Evolutionary conservation across 1,140 invertebrate genomes (phyloP).

Genomic region (Drosophila asahinai): DNA sequence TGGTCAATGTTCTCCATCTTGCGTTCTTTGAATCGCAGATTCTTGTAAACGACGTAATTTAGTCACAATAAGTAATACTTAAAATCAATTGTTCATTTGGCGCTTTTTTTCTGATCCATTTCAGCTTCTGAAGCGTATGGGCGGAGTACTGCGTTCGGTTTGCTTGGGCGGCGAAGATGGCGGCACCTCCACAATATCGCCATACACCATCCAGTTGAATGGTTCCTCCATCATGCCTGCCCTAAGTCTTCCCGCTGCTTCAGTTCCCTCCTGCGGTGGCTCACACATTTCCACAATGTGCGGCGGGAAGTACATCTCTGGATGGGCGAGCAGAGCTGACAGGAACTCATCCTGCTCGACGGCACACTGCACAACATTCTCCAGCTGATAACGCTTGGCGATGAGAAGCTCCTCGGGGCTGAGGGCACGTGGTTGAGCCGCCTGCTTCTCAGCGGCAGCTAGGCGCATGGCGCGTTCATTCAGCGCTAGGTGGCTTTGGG

Average conservation of each 20-base stretch:
- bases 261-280: neutral
- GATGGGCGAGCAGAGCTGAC: constrained; percentile 32
- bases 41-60: too few species aligned
- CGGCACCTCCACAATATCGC: constrained; percentile 27
- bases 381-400: constrained; percentile 36
- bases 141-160: constrained; percentile 3
- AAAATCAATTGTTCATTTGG: too few species aligned
- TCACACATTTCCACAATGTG: constrained; percentile 50
- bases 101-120: too few species aligned
- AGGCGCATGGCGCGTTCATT: constrained; percentile 22
- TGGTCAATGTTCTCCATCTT: too few species aligned
- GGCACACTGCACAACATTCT: constrained; percentile 33
- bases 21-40: neutral
- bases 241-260: neutral
- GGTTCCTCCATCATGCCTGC: neutral
- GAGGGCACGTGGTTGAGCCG: neutral
- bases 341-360: constrained; percentile 51
- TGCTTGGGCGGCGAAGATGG: constrained; percentile 60
- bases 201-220: constrained; percentile 18
- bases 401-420: constrained; percentile 42
- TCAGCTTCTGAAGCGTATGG: constrained; percentile 24
- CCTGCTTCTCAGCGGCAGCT: constrained; percentile 10
- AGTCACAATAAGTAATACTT: neutral
- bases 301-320: constrained; percentile 59
- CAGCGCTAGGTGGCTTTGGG: constrained; percentile 14